Evolutionary conservation across 2,797 vertebrate genomes (phyloP).

Genomic region (Smutsia temminckii): DNA sequence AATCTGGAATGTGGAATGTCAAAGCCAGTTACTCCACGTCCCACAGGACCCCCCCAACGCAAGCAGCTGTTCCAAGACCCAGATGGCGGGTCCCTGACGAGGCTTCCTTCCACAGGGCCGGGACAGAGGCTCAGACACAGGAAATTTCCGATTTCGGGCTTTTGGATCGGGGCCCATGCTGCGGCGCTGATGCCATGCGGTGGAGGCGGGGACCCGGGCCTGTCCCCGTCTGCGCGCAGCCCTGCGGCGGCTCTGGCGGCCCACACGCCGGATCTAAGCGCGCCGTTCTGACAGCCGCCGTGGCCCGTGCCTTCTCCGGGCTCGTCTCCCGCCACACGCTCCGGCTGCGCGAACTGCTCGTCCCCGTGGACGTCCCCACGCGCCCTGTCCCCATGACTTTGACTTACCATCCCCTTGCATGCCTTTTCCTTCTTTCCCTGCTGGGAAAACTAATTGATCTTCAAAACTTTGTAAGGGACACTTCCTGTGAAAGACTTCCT

Average conservation of each 20-base stretch:
- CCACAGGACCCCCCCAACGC: neutral
- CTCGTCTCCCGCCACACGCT: neutral
- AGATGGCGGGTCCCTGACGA: neutral
- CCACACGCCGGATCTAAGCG: neutral
- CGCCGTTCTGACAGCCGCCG: neutral
- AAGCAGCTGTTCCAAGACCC: slow-evolving; percentile 26
- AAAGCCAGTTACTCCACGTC: slow-evolving; percentile 36
- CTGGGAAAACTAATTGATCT: neutral
- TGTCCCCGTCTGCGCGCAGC: neutral
- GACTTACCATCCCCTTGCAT: neutral
- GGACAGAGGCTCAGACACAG: neutral
- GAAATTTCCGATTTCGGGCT: neutral
- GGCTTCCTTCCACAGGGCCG: slow-evolving; percentile 36
- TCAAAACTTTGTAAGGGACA: neutral
- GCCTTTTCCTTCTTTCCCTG: neutral
- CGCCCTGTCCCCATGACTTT: neutral
- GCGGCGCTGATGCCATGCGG: neutral
- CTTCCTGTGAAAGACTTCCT: neutral
- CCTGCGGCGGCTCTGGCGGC: neutral
- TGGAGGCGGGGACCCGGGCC: no score
- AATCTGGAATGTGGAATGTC: slow-evolving; percentile 54
- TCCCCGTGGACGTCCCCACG: neutral
- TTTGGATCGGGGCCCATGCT: neutral
- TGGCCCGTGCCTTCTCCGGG: neutral
- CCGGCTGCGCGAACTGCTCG: neutral